These are phyloP conservation scores for Aplocera efformata DNA, from an alignment of 2,888 invertebrate genomes.

Conservation along the genomic window DNA sequence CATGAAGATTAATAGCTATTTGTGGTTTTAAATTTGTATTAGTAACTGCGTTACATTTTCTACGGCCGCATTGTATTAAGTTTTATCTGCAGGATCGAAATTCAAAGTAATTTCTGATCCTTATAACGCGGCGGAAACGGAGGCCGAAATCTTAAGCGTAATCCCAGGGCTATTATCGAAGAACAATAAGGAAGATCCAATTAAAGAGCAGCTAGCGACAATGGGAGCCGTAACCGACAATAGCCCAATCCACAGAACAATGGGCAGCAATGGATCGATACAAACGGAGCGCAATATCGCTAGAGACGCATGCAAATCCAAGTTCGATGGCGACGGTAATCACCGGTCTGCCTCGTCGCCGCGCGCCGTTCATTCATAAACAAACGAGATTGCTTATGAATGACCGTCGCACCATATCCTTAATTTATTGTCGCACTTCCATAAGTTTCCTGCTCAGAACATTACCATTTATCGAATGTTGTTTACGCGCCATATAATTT, in stretches of 20 bases:
- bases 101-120: constrained; percentile 18
- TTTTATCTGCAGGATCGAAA: constrained; percentile 14
- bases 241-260: constrained; percentile 59
- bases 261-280: constrained; percentile 60
- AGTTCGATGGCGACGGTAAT: constrained; percentile 65
- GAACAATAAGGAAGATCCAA: constrained; percentile 54
- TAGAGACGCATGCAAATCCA: constrained; percentile 63
- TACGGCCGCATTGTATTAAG: constrained; percentile 12
- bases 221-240: constrained; percentile 52
- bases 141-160: constrained; percentile 18
- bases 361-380: constrained; percentile 68
- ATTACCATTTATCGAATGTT: constrained; percentile 70
- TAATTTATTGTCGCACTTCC: constrained; percentile 65
- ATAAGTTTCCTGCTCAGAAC: constrained; percentile 63
- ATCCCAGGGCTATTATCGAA: constrained; percentile 39
- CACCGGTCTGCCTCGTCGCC: constrained; percentile 50
- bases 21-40: constrained; percentile 29
- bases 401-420: constrained; percentile 59
- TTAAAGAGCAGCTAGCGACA: constrained; percentile 52
- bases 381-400: constrained; percentile 70
- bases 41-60: constrained; percentile 3
- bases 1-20: constrained; percentile 41
- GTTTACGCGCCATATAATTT: constrained; percentile 54
- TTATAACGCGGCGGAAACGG: background rate
- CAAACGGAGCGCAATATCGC: constrained; percentile 32